These are phyloP conservation scores for Triplophysa bombifrons DNA, from an alignment of 2,797 vertebrate species.

Conservation along the genomic window DNA sequence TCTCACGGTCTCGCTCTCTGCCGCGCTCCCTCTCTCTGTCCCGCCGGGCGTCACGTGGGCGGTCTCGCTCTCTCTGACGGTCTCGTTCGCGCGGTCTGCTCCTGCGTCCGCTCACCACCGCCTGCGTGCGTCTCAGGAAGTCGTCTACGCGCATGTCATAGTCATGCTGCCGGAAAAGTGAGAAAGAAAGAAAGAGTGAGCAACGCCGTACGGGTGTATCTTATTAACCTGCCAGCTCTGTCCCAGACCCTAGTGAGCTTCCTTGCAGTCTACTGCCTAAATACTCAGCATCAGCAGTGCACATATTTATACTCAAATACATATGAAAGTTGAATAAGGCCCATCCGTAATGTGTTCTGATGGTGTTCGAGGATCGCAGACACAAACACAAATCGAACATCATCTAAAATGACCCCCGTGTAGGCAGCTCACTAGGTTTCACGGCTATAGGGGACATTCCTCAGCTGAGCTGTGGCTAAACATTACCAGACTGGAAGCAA, in stretches of 20 bases:
- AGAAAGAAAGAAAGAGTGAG: not conserved
- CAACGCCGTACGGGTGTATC: not conserved
- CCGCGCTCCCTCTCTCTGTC: conserved; percentile 84
- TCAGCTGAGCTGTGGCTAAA: not conserved
- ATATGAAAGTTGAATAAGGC: too few species aligned
- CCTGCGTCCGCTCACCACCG: conserved; percentile 90
- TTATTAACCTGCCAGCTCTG: not conserved
- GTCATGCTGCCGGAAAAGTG: conserved; percentile 83
- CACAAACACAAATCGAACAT: too few species aligned
- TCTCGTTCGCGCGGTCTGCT: conserved; percentile 86
- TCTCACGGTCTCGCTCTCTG: conserved; percentile 82
- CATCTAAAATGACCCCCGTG: not conserved
- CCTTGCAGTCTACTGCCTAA: not conserved
- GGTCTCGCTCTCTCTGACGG: conserved; percentile 83
- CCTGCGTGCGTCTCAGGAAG: conserved; percentile 95
- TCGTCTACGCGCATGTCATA: conserved; percentile 99
- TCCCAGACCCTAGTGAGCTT: not conserved
- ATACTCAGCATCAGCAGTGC: not conserved
- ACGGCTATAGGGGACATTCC: not conserved
- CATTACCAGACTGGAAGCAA: conserved; percentile 76
- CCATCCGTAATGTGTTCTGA: too few species aligned
- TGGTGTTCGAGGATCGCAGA: too few species aligned
- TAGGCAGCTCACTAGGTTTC: not conserved
- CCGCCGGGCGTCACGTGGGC: conserved; percentile 77
- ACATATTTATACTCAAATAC: too few species aligned